Conservation (phyloP, 2,113 vertebrate genomes). For the Hippocampus zosterae region DNA sequence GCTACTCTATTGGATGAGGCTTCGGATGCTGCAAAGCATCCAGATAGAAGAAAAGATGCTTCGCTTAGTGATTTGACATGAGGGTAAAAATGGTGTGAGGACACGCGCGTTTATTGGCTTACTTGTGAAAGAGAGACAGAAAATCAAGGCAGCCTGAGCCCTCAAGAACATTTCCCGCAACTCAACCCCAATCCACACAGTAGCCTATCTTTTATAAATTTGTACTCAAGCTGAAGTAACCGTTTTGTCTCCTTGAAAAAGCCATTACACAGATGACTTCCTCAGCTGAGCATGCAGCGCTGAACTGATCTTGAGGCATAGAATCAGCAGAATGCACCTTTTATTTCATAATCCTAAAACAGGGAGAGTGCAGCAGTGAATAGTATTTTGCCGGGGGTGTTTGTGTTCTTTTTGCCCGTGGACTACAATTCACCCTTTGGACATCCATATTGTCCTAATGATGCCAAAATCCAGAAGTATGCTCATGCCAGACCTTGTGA, state of each 20-base stretch:
- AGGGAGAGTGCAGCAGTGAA: not conserved
- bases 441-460: not conserved
- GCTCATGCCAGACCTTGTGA: constrained; percentile 59
- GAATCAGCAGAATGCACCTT: not conserved
- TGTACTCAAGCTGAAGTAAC: constrained; percentile 1
- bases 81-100: not conserved
- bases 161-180: constrained; percentile 10
- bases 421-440: not conserved
- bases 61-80: not conserved
- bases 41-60: constrained; percentile 6
- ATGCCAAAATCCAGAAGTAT: constrained; percentile 27
- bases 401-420: not conserved
- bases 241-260: constrained; percentile 5
- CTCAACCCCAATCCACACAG: not conserved
- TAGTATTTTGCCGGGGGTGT: not conserved
- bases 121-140: not conserved
- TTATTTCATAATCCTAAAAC: not conserved
- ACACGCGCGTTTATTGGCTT: not conserved
- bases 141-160: not conserved
- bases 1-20: constrained; percentile 54
- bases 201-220: constrained; percentile 4
- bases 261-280: constrained; percentile 7
- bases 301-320: constrained; percentile 3
- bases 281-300: not conserved
- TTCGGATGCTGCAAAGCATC: constrained; percentile 34